These are phyloP conservation scores for Drosophila bocqueti DNA, from an alignment of 1,140 invertebrate genomes.

Conservation along the genomic window DNA sequence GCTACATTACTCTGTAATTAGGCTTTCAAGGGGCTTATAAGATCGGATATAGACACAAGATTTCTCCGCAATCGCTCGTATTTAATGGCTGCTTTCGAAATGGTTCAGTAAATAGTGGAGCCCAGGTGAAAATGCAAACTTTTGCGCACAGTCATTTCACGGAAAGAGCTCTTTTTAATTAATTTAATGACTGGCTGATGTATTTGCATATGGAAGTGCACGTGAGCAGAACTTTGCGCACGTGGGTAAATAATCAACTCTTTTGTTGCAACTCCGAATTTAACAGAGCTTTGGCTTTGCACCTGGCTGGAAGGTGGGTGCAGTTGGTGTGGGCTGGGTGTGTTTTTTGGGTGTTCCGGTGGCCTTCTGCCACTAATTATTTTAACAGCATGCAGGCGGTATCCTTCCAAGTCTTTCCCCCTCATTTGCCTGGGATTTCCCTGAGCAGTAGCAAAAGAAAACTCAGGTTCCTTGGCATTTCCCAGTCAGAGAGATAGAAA, in stretches of 20 bases:
- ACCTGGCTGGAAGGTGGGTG: background rate
- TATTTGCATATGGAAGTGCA: conserved; percentile 74
- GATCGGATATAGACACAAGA: conserved; percentile 1
- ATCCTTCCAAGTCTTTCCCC: conserved; percentile 4
- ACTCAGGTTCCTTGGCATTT: conserved; percentile 36
- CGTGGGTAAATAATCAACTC: conserved; percentile 58
- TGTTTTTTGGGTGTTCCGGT: background rate
- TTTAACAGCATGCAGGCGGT: conserved; percentile 40
- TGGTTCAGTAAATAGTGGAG: conserved; percentile 17
- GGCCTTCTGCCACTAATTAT: conserved; percentile 46
- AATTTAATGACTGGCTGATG: conserved; percentile 70
- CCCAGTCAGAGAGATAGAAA: conserved; percentile 1
- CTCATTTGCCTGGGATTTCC: background rate
- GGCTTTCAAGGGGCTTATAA: background rate
- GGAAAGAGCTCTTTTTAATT: conserved; percentile 63
- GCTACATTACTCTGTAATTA: conserved; percentile 12
- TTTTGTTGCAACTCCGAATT: conserved; percentile 50
- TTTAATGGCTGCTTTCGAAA: conserved; percentile 9
- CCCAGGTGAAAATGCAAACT: conserved; percentile 25
- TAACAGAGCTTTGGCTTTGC: conserved; percentile 16
- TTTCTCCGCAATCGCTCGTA: background rate
- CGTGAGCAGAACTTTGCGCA: conserved; percentile 49
- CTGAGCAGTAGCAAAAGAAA: background rate
- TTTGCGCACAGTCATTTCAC: conserved; percentile 55
- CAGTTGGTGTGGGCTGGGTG: too few relatives aligned